phyloP scores from a whole-genome alignment of 2,113 vertebrate genomes.

The Microtus oregoni region DNA sequence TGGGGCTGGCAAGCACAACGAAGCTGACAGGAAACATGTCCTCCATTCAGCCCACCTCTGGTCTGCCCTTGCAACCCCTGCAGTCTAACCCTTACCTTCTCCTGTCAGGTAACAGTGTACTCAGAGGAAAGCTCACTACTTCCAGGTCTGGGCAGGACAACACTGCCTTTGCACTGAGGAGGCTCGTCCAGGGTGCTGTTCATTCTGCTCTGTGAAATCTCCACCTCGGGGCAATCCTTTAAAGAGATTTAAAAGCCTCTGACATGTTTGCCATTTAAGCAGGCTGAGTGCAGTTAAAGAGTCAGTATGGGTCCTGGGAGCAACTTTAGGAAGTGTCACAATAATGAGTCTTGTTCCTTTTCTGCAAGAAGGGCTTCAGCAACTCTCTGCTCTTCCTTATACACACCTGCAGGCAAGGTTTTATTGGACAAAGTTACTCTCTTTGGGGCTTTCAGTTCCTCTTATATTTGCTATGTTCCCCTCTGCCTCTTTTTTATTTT shows the following conservation, averaged over 20 bases:
- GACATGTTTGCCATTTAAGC: conserved; percentile 54
- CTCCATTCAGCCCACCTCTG: background rate
- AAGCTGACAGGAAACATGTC: background rate
- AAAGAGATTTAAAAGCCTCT: conserved; percentile 61
- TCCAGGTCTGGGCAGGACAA: background rate
- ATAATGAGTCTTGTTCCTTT: conserved; percentile 44
- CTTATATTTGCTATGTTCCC: background rate
- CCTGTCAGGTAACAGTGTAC: background rate
- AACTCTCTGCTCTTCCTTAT: background rate
- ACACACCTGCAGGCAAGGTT: background rate
- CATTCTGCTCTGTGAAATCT: background rate
- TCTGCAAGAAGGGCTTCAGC: conserved; percentile 8
- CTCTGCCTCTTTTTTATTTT: background rate
- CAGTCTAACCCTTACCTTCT: background rate
- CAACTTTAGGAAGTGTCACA: background rate
- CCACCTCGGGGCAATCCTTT: conserved; percentile 29
- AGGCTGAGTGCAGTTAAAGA: conserved; percentile 39
- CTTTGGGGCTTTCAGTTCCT: background rate
- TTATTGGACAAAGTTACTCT: background rate
- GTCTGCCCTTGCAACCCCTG: background rate
- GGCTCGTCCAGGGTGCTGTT: background rate
- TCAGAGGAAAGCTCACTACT: background rate
- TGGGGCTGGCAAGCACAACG: background rate
- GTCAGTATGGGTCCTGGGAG: background rate
- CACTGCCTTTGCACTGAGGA: background rate